These are phyloP conservation scores for Drosophila neonasuta DNA, from an alignment of 2,888 invertebrate genomes.

Conservation along the genomic window DNA sequence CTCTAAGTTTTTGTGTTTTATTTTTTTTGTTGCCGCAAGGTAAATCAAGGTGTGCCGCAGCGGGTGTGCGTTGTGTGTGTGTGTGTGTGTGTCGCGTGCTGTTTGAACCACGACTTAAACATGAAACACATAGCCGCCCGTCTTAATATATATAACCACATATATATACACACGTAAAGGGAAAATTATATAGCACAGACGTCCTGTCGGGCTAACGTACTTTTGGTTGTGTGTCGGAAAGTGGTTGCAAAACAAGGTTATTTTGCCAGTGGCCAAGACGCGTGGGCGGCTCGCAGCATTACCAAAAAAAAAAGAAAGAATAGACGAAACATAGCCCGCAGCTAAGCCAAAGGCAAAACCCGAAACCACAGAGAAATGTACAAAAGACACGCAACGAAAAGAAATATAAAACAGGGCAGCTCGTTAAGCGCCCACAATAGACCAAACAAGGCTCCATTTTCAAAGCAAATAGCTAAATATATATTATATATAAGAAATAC, in stretches of 20 bases:
- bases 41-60: slow-evolving; percentile 72
- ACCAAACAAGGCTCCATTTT: slow-evolving; percentile 27
- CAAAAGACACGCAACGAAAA: slow-evolving; percentile 61
- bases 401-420: slow-evolving; percentile 37
- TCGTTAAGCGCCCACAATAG: slow-evolving; percentile 51
- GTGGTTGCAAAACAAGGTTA: slow-evolving; percentile 74
- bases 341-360: slow-evolving; percentile 15
- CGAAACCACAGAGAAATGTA: slow-evolving; percentile 58
- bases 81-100: slow-evolving; percentile 17
- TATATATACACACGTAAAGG: slow-evolving; percentile 23
- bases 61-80: slow-evolving; percentile 40
- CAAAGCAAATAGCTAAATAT: slow-evolving; percentile 16
- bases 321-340: slow-evolving; percentile 11
- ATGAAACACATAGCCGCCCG: slow-evolving; percentile 37
- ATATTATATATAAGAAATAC: slow-evolving; percentile 1
- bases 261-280: slow-evolving; percentile 50
- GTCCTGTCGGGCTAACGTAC: slow-evolving; percentile 63
- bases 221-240: slow-evolving; percentile 56
- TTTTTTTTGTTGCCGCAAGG: slow-evolving; percentile 23
- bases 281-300: slow-evolving; percentile 49
- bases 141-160: slow-evolving; percentile 29
- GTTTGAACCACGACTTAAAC: slow-evolving; percentile 36
- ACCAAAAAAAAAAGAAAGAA: slow-evolving; percentile 33
- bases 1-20: slow-evolving; percentile 4
- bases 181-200: slow-evolving; percentile 64